phyloP scores from a whole-genome alignment of 2,888 invertebrate genomes.

The Calliphora vomitoria region DNA sequence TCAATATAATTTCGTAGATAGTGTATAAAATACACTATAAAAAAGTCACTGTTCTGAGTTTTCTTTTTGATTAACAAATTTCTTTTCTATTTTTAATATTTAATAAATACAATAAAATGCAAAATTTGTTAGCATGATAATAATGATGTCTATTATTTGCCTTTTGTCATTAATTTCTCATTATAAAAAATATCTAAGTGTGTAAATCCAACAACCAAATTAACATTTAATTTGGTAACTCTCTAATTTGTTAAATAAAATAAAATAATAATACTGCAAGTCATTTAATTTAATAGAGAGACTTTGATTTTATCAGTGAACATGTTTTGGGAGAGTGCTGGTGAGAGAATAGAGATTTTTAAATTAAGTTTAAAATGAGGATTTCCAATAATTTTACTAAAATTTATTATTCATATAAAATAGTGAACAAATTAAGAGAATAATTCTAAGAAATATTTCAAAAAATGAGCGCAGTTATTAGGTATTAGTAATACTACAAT shows the following conservation, averaged over 20 bases:
- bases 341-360: background rate
- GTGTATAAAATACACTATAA: background rate
- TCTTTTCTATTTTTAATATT: too few species aligned
- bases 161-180: background rate
- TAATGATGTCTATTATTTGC: background rate
- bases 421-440: too few species aligned
- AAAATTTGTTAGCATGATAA: background rate
- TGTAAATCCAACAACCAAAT: conserved; percentile 9
- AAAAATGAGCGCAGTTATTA: too few species aligned
- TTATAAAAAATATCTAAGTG: background rate
- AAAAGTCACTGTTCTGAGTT: background rate
- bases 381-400: too few species aligned
- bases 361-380: background rate
- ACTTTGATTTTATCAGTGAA: background rate
- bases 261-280: conserved; percentile 9
- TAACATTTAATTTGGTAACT: conserved; percentile 21
- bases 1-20: background rate
- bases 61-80: too few species aligned
- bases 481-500: too few species aligned
- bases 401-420: too few species aligned
- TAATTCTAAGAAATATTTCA: too few species aligned
- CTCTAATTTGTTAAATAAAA: conserved; percentile 10
- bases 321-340: background rate
- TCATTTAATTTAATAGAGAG: conserved; percentile 24
- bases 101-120: too few species aligned